A percentile compares a stretch with the other conserved stretches of the same genome.
Evolutionary conservation across 1,140 invertebrate genomes (phyloP).

Genomic region (Drosophila grimshawi): DNA sequence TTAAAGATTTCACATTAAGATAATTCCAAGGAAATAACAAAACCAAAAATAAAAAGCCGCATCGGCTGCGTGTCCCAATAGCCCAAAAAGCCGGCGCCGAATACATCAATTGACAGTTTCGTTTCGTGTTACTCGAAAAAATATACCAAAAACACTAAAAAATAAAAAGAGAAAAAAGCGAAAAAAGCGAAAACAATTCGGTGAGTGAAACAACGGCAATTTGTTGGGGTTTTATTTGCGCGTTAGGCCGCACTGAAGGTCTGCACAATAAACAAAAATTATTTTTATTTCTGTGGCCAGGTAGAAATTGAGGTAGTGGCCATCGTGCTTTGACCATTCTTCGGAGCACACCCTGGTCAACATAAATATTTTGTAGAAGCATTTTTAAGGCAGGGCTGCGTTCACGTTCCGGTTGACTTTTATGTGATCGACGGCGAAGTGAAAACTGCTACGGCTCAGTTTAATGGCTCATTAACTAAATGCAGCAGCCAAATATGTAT

Average conservation of each 20-base stretch:
- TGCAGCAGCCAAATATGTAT: slow-evolving; percentile 59
- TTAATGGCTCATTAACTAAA: slow-evolving; percentile 72
- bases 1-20: slow-evolving; percentile 81
- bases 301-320: slow-evolving; percentile 62
- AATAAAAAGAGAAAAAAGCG: slow-evolving; percentile 15
- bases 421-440: slow-evolving; percentile 33
- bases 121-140: slow-evolving; percentile 69
- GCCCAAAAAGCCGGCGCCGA: slow-evolving; percentile 52
- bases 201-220: slow-evolving; percentile 33
- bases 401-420: slow-evolving; percentile 52
- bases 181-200: slow-evolving; percentile 17
- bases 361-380: slow-evolving; percentile 20
- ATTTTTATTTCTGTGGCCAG: slow-evolving; percentile 38
- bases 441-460: slow-evolving; percentile 60
- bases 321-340: slow-evolving; percentile 62
- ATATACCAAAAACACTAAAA: slow-evolving; percentile 8
- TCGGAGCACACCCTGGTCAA: slow-evolving; percentile 41
- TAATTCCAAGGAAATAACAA: slow-evolving; percentile 80
- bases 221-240: slow-evolving; percentile 63
- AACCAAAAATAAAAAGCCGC: slow-evolving; percentile 33
- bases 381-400: slow-evolving; percentile 37
- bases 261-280: slow-evolving; percentile 42
- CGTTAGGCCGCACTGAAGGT: slow-evolving; percentile 59
- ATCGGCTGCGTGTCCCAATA: slow-evolving; percentile 43
- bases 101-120: slow-evolving; percentile 79